Conservation (phyloP, 1,140 invertebrate species). For the Lithobius niger region DNA sequence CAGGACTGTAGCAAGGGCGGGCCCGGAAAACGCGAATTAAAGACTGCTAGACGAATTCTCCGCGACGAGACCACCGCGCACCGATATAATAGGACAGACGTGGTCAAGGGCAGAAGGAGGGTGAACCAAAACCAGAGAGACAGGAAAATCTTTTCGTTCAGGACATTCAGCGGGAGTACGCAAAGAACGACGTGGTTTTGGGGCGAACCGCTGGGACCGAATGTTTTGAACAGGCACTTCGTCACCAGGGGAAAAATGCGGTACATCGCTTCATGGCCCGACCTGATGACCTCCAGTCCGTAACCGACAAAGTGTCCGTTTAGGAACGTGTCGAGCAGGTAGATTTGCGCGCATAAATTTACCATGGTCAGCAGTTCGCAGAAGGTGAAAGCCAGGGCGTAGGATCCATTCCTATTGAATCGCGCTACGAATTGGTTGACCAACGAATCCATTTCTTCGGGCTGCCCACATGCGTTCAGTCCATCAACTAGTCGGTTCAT, state of each 20-base stretch:
- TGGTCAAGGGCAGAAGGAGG: conserved; percentile 41
- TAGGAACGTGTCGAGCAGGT: conserved; percentile 41
- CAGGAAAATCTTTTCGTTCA: conserved; percentile 87
- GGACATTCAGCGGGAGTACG: conserved; percentile 75
- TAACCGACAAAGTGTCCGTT: conserved; percentile 38
- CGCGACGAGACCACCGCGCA: no score
- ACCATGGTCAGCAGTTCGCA: conserved; percentile 68
- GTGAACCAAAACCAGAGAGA: conserved; percentile 80
- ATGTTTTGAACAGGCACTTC: conserved; percentile 85
- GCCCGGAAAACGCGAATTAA: no score
- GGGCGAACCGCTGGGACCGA: conserved; percentile 66
- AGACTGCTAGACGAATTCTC: no score
- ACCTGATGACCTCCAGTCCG: conserved; percentile 72
- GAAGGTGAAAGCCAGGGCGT: conserved; percentile 65
- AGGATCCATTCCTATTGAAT: conserved; percentile 55
- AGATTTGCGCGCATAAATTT: conserved; percentile 72
- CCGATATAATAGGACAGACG: no score
- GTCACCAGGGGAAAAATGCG: conserved; percentile 41
- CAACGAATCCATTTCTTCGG: conserved; percentile 58
- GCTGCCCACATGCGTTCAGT: conserved; percentile 61
- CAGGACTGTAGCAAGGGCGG: no score
- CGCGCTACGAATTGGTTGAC: conserved; percentile 66
- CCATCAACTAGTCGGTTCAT: conserved; percentile 71
- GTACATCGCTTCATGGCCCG: conserved; percentile 31
- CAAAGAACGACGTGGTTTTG: conserved; percentile 75